Conservation (phyloP, 1,140 invertebrate species). For the Brachionus sp. region DNA sequence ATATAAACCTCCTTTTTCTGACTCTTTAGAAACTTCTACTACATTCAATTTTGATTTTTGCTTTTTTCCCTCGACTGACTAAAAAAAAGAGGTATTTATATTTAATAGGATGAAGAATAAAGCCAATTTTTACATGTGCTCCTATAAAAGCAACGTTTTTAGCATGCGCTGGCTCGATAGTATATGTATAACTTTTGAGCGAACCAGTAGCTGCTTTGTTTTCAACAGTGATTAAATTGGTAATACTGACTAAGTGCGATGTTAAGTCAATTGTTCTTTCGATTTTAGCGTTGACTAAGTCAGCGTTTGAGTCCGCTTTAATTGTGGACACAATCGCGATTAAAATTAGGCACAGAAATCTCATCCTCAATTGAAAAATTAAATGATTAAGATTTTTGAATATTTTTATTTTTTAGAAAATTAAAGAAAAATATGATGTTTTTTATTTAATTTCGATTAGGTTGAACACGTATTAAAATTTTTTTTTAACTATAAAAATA, state of each 20-base stretch:
- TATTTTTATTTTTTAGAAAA: not conserved
- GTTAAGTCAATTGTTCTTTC: constrained; percentile 38
- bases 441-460: not conserved
- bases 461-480: constrained; percentile 39
- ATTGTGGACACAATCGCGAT: not conserved
- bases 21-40: not conserved
- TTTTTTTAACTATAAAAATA: not conserved
- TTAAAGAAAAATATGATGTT: not conserved
- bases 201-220: constrained; percentile 33
- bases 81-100: constrained; percentile 3
- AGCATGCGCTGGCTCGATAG: constrained; percentile 36
- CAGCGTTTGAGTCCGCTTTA: constrained; percentile 30
- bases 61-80: constrained; percentile 15
- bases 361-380: not conserved
- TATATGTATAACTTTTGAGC: constrained; percentile 16
- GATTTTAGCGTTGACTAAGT: constrained; percentile 38
- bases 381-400: no score
- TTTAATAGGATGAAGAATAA: not conserved
- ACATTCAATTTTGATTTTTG: constrained; percentile 20
- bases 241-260: not conserved
- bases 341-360: not conserved
- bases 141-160: constrained; percentile 33
- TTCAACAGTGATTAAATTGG: constrained; percentile 27
- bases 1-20: not conserved
- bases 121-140: not conserved